These are phyloP conservation scores for Dinoponera quadriceps DNA, from an alignment of 1,140 invertebrate genomes.

Conservation along the genomic window DNA sequence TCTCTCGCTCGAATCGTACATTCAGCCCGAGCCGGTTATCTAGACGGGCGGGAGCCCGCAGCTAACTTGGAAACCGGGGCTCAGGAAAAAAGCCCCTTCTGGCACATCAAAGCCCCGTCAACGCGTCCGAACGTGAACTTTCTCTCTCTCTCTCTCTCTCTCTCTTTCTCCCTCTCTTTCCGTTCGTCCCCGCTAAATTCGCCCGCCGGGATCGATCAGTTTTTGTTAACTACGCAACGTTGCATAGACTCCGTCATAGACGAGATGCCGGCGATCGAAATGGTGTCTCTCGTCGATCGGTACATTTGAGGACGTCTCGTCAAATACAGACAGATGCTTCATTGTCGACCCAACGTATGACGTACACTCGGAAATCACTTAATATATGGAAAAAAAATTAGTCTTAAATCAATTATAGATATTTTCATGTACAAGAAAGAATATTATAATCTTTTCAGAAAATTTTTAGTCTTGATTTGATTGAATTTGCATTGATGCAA, in stretches of 20 bases:
- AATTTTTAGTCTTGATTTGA: too few species aligned
- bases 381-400: too few species aligned
- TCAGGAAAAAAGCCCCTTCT: conserved; percentile 71
- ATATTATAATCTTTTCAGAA: too few species aligned
- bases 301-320: background rate
- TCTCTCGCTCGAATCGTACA: conserved; percentile 78
- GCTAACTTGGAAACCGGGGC: conserved; percentile 74
- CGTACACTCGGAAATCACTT: too few species aligned
- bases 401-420: too few species aligned
- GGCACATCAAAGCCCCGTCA: conserved; percentile 65
- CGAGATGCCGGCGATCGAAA: background rate
- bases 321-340: background rate
- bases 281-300: background rate
- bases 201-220: conserved; percentile 36
- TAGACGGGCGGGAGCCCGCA: conserved; percentile 80
- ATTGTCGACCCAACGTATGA: background rate
- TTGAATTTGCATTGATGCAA: too few species aligned
- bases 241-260: background rate
- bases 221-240: conserved; percentile 38
- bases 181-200: background rate
- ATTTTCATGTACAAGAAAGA: too few species aligned
- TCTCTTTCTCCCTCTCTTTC: background rate
- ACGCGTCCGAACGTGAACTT: conserved; percentile 29
- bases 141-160: background rate
- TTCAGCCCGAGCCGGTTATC: conserved; percentile 81